Conservation (phyloP, 2,888 invertebrate species). For the Xiphydria camelus region DNA sequence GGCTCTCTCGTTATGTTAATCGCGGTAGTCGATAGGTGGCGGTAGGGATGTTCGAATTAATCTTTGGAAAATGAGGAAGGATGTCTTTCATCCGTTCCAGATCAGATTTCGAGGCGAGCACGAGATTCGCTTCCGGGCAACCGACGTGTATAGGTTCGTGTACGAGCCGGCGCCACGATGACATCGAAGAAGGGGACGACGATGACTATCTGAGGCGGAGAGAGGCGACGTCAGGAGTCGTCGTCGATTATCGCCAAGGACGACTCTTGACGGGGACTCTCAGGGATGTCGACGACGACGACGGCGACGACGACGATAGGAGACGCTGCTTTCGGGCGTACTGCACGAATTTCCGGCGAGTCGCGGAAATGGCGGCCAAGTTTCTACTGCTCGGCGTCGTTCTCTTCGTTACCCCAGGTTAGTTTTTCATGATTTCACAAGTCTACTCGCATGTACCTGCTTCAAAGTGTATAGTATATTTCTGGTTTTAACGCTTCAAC, state of each 20-base stretch:
- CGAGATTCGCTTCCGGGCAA: slow-evolving; percentile 46
- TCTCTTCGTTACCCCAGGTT: slow-evolving; percentile 54
- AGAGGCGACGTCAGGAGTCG: slow-evolving; percentile 24
- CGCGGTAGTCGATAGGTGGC: too few species aligned
- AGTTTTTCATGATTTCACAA: too few species aligned
- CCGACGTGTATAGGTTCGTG: slow-evolving; percentile 48
- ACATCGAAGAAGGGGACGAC: slow-evolving; percentile 28
- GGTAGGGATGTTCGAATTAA: too few species aligned
- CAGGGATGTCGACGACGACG: slow-evolving; percentile 11
- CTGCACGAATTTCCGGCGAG: slow-evolving; percentile 46
- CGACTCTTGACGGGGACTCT: slow-evolving; percentile 10
- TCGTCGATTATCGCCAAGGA: slow-evolving; percentile 14
- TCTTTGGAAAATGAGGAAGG: too few species aligned
- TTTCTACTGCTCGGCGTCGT: slow-evolving; percentile 51
- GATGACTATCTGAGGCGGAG: slow-evolving; percentile 30
- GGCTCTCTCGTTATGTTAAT: too few species aligned
- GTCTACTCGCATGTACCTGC: too few species aligned
- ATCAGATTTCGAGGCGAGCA: slow-evolving; percentile 32
- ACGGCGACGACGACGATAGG: slow-evolving; percentile 33
- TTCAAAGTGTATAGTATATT: too few species aligned
- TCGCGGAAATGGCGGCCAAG: slow-evolving; percentile 49
- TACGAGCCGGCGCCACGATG: slow-evolving; percentile 19
- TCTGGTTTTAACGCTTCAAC: too few species aligned
- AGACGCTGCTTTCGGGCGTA: slow-evolving; percentile 38
- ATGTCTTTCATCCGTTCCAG: too few species aligned